Base-by-base conservation (phyloP, 1,140 invertebrate species). In the Rhyzopertha dominica region DNA sequence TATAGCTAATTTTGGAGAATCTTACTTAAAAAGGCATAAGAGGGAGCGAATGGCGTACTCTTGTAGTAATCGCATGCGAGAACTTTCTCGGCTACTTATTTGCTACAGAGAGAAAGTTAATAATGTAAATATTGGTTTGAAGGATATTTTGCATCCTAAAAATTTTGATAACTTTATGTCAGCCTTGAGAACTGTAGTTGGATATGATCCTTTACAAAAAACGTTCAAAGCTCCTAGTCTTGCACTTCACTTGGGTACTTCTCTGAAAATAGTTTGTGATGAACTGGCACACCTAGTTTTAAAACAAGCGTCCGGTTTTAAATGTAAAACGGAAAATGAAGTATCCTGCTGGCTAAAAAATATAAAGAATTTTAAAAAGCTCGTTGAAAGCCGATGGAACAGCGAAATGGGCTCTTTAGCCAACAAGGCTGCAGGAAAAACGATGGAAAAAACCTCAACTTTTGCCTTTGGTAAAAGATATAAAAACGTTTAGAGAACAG, bases 341-440 rank as follows among this genome's bases (percentile, higher is more conserved):
- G 9, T 8, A 1, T 32, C n/a, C n/a, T n/a, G n/a, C n/a, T 32
- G 30, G 30, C 1, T 32, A 1, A 2, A 32, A 8, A 2, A 7
- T 29, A 34, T 42, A n/a, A 25, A 44, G 13, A 9, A 44, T 17
- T 23, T 44, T 5, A 36, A 44, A 25, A 2, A 35, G 19, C 28
- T 35, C 9, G 5, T 43, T 10, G 43, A 45, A 45, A 7, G 12
- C 1, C 17, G 34, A 9, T 49, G 47, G 47, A 49, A 39, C 22
- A 44, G 17, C 9, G 49, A 51, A 54, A 14, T 54, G 23, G 13
- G 24, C 4, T 53, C 46, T 5, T 23, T 56, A 10, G 53, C 53
- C 22, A 53, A 56, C 38, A 56, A 56, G 42, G 53, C 18, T 56
- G 10, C 38, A 46, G 36, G 39, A 56, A 47, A 56, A 53, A 29